Base-by-base conservation (phyloP, 1,140 invertebrate genomes). In the Tetraneura akinire region DNA sequence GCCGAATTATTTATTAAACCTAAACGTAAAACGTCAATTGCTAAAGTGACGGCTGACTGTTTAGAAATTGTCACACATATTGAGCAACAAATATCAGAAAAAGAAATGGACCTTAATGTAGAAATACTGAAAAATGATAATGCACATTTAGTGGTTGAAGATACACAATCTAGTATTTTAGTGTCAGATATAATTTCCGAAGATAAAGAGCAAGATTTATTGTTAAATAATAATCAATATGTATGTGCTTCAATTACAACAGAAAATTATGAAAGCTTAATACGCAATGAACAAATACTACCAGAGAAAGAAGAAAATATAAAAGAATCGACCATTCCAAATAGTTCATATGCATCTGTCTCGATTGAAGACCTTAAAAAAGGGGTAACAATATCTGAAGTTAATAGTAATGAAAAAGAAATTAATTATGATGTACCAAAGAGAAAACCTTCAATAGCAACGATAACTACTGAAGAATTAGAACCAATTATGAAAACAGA, bases 181-280 rank as follows among this genome's bases (percentile, higher is more conserved):
- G 83, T 90, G n/a, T 87, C 86, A 47, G 83, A 89, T 82, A 84
- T 89, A 5, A 81, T 86, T 21, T 80, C 84, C 0, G 83, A 88
- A 74, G 87, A 88, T 68, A 87, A 86, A 82, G 86, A 88, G 83
- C 84, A 80, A 29, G 26, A 81, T n/a, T 64, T 73, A 47, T 32
- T 14, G 6, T 37, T 74, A 6, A n/a, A 47, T 18, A 29, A 62
- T 16, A 66, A 76, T 47, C 37, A 21, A 16, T 37, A 26, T 42
- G 51, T 3, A 68, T n/a, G 18, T 9, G 57, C 57, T 0, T 64
- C 16, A 6, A 8, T 76, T 8, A 21, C 11, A 11, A 81, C 42
- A 3, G 73, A 81, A 37, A 76, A 76, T n/a, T 81, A n/a, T n/a
- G 80, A 81, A 68, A 29, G 45, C 10, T 16, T 81, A 10, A 73